Percentiles rank a stretch among this genome's conserved stretches.
These are phyloP conservation scores for Esox niger DNA, from an alignment of 2,113 vertebrate genomes.

Conservation along the genomic window DNA sequence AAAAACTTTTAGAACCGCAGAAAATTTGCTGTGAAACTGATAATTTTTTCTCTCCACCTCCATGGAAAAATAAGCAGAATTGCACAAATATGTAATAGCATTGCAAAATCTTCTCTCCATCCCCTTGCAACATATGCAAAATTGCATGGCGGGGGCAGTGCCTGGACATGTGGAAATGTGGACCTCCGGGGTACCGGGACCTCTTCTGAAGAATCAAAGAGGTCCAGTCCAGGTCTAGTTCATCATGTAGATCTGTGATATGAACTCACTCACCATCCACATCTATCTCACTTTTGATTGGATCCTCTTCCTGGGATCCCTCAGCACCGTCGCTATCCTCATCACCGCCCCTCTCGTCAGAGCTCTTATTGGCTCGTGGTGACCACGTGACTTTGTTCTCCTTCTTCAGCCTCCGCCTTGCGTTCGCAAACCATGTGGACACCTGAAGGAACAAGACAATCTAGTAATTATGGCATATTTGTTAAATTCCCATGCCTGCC, in stretches of 20 bases:
- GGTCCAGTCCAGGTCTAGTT: too few relatives aligned
- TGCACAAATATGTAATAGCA: too few relatives aligned
- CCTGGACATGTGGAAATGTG: too few relatives aligned
- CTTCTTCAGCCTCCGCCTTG: conserved; percentile 88
- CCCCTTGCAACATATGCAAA: too few relatives aligned
- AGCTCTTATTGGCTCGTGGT: conserved; percentile 83
- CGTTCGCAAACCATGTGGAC: conserved; percentile 88
- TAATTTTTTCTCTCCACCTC: too few relatives aligned
- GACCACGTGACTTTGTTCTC: conserved; percentile 93
- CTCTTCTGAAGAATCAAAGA: too few relatives aligned
- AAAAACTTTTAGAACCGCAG: too few relatives aligned
- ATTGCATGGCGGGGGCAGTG: too few relatives aligned
- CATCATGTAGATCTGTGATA: background rate
- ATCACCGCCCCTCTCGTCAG: conserved; percentile 82
- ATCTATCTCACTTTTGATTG: conserved; percentile 71
- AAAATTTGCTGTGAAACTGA: too few relatives aligned
- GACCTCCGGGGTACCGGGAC: too few relatives aligned
- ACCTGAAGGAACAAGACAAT: background rate
- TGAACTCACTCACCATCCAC: conserved; percentile 70
- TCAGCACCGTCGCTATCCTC: conserved; percentile 81
- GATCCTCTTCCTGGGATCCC: conserved; percentile 58
- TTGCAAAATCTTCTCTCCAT: too few relatives aligned
- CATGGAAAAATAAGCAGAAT: too few relatives aligned
- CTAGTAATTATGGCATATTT: background rate
- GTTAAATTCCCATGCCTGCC: background rate